Percentiles rank a stretch among this genome's conserved stretches.
These are phyloP conservation scores for Chaetodon trifascialis DNA, from an alignment of 2,113 vertebrate species.

Conservation along the genomic window DNA sequence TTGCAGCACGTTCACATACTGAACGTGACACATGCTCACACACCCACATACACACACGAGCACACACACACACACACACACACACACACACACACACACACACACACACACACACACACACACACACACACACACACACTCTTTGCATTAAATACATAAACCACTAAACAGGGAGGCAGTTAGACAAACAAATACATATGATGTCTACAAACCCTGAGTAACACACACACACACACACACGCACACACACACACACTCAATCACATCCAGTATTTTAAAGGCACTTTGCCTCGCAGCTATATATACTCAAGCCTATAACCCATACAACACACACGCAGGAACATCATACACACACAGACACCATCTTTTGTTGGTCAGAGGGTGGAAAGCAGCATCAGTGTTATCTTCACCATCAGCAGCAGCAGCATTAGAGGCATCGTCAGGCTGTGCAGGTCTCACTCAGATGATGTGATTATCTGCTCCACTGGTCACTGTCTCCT, in stretches of 20 bases:
- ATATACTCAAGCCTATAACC: constrained; percentile 25
- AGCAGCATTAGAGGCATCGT: constrained; percentile 53
- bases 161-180: constrained; percentile 15
- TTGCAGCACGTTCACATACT: not conserved
- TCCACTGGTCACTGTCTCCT: constrained; percentile 79
- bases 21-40: not conserved
- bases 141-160: constrained; percentile 16
- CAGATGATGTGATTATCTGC: constrained; percentile 81
- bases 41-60: not conserved
- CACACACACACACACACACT: not conserved
- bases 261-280: not conserved
- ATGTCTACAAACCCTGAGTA: constrained; percentile 10
- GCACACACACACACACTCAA: not conserved
- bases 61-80: constrained; percentile 6
- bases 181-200: constrained; percentile 19
- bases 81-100: not conserved
- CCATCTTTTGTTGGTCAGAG: constrained; percentile 24
- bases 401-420: constrained; percentile 53
- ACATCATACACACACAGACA: not conserved
- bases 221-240: not conserved
- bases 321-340: not conserved
- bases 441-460: constrained; percentile 71
- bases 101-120: not conserved
- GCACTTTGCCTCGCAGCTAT: constrained; percentile 5
- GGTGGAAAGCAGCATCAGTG: constrained; percentile 18